These are phyloP conservation scores for Antechinus stuartii DNA, from an alignment of 2,113 vertebrate genomes.

Conservation along the genomic window DNA sequence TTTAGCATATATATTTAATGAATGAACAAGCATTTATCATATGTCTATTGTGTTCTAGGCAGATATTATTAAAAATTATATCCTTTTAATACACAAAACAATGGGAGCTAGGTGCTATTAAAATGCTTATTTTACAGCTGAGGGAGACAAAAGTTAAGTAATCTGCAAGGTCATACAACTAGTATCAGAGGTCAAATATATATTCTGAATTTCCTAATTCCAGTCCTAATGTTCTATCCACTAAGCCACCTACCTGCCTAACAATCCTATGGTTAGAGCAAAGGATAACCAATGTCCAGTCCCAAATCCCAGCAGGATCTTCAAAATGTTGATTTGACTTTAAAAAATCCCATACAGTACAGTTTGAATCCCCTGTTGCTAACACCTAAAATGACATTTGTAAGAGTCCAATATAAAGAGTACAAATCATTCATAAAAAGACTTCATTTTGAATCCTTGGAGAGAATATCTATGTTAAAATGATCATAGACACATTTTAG, in stretches of 20 bases:
- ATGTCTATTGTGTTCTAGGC: neutral
- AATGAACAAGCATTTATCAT: neutral
- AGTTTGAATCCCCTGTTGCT: neutral
- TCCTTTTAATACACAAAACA: neutral
- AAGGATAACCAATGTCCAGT: neutral
- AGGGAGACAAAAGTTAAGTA: neutral
- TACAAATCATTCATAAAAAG: neutral
- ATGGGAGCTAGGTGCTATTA: neutral
- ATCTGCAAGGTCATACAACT: neutral
- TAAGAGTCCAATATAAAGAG: neutral
- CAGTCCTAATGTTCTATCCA: neutral
- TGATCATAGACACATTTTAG: neutral
- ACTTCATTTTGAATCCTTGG: neutral
- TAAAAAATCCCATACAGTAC: neutral
- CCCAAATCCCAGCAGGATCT: neutral
- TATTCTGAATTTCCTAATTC: neutral
- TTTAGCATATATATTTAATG: slow-evolving; percentile 1
- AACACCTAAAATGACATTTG: neutral
- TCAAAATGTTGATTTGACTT: neutral
- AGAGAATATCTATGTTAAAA: neutral
- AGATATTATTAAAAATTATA: neutral
- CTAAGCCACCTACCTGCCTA: neutral
- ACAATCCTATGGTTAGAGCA: neutral
- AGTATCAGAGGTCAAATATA: neutral
- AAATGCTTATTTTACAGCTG: neutral